Base-by-base conservation (phyloP, 1,140 invertebrate species). In the Thaumetopoea pityocampa region DNA sequence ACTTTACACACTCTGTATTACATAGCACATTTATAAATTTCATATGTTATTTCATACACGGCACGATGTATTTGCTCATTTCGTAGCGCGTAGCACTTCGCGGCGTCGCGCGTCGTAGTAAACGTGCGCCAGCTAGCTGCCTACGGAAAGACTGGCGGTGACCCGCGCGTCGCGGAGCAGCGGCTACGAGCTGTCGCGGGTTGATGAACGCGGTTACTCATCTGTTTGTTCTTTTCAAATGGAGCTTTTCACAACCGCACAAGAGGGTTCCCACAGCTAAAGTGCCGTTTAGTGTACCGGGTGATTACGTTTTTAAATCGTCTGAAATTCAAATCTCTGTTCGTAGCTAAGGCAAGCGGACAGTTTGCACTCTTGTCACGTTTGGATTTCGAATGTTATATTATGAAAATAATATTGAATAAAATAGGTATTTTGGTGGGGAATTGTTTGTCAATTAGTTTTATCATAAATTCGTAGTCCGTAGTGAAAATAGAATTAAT, bases 191-290 rank as follows among this genome's bases (percentile, higher is more conserved):
- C 40, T 41, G 20, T 40, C 23, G 20, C 36, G 29, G 37, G 20
- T 40, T 41, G 32, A 49, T 42, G 46, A 49, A 49, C 38, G 37
- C 34, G 32, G 46, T 42, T 49, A 49, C 38, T 49, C 46, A 49
- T 49, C 24, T 38, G 46, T 49, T 49, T 49, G 46, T 49, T 49
- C 46, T 49, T 48, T 48, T 38, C 43, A 37, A 38, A 46, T 19
- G 34, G 43, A 38, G 38, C 41, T 44, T 35, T 44, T 44, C 41
- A 44, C 32, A 34, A 23, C 29, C 22, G 2, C 22, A 10, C 20
- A 34, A 19, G 29, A 34, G 40, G 40, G 23, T 14, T 43, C 27
- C 20, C 29, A 43, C 27, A 30, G 33, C 28, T 18, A 19, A 32
- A 18, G 19, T 32, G 23, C 18, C 32, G 12, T 22, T 17, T n/a